Base-by-base conservation (phyloP, 2,888 invertebrate species). In the Chrysotoxum bicinctum region DNA sequence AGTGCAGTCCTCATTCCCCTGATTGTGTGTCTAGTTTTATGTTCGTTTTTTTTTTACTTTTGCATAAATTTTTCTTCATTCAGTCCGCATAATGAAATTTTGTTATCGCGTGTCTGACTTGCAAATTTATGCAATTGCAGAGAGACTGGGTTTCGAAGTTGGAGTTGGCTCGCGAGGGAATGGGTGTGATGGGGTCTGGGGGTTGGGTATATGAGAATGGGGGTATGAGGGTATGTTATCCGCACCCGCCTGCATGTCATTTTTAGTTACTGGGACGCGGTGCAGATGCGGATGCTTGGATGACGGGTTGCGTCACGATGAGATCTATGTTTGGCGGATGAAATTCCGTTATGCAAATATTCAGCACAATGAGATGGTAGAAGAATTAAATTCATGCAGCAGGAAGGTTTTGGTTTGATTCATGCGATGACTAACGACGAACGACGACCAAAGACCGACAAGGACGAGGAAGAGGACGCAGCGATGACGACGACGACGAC, bases 21-120 rank as follows among this genome's bases (percentile, higher is more conserved):
- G 58, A 23, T 60, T 37, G 37, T 37, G 37, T 50, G 40, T 40
- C 48, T 37, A 40, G 19, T 19, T 54, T 32, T 45, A 68, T 69
- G 37, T 69, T 48, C 30, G 30, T 60, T 14, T 21, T 56, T 43
- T 69, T 40, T 66, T 52, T 60, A 12, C 10, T 66, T 50, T 48
- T 66, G 84, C 75, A 80, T 80, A n/a, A n/a, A 79, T 50, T 80
- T 85, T 76, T 72, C 72, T 62, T 76, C 72, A 81, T 81, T 68
- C 81, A 85, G 85, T 78, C 72, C 72, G 82, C 77, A 85, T 72
- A 78, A 78, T 78, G 78, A 77, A 69, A 77, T 77, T 60, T 83
- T 79, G 76, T 73, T 85, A 81, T 85, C 83, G 83, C 79, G 83
- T 75, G 83, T 75, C 79, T 84, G 83, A 79, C 79, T 84, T 84